Percentiles rank a stretch among this genome's conserved stretches.
phyloP scores from a whole-genome alignment of 2,888 invertebrate species.

The Meteorus colon region DNA sequence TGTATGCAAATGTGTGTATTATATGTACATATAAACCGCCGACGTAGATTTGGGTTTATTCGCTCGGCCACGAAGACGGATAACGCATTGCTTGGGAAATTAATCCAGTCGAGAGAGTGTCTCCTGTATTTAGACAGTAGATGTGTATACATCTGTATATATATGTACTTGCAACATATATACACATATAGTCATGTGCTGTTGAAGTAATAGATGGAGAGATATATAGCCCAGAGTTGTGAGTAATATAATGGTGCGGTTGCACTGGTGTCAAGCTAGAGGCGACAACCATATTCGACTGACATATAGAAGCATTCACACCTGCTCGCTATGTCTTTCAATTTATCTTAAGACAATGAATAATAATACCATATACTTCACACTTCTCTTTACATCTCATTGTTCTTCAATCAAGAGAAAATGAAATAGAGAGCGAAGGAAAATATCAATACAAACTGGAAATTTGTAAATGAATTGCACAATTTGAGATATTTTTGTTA shows the following conservation, averaged over 20 bases:
- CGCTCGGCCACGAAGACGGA: constrained; percentile 43
- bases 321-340: constrained; percentile 27
- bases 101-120: constrained; percentile 53
- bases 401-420: not conserved
- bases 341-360: constrained; percentile 26
- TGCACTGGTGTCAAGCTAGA: constrained; percentile 30
- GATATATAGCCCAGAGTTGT: constrained; percentile 18
- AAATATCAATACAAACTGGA: no score
- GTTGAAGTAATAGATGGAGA: constrained; percentile 33
- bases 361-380: not conserved
- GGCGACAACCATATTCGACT: constrained; percentile 27
- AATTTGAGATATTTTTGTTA: no score
- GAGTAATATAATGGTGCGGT: constrained; percentile 30
- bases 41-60: constrained; percentile 25
- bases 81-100: constrained; percentile 56
- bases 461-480: no score
- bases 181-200: constrained; percentile 11
- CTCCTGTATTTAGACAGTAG: not conserved
- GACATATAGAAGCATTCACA: constrained; percentile 27
- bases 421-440: not conserved
- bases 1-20: not conserved
- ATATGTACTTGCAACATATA: not conserved
- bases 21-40: constrained; percentile 32
- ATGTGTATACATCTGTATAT: constrained; percentile 8
- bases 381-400: no score